Evolutionary conservation across 2,113 vertebrate genomes (phyloP).

Genomic region (Corynorhinus townsendii): DNA sequence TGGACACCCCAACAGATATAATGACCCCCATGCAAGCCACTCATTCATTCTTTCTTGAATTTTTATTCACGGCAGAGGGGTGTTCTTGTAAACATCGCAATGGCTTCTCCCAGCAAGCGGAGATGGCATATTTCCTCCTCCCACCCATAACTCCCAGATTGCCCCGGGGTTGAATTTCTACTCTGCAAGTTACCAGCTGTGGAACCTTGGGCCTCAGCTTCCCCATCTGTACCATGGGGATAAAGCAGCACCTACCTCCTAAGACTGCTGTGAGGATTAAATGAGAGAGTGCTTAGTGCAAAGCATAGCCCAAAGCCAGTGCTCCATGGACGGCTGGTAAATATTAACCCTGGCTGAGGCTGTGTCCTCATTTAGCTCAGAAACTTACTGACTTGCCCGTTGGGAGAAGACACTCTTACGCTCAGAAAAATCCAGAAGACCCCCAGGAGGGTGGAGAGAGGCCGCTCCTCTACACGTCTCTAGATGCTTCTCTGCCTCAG

Average conservation of each 20-base stretch:
- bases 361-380: neutral
- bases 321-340: fast-evolving
- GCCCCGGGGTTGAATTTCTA: neutral
- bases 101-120: neutral
- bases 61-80: neutral
- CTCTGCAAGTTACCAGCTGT: neutral
- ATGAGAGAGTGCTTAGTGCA: neutral
- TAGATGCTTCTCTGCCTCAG: neutral
- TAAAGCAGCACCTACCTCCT: conserved; percentile 32
- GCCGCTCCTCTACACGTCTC: neutral
- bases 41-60: neutral
- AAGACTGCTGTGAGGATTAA: neutral
- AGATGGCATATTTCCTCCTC: neutral
- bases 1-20: neutral
- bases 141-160: neutral
- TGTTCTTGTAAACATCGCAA: fast-evolving
- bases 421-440: neutral
- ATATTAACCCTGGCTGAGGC: neutral
- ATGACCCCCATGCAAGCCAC: neutral
- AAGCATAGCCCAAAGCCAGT: neutral
- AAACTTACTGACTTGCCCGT: neutral
- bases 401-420: neutral
- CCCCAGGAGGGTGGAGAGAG: neutral
- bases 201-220: neutral
- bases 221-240: neutral